Base-by-base conservation (phyloP, 2,113 vertebrate genomes). In the Semicossyphus pulcher region DNA sequence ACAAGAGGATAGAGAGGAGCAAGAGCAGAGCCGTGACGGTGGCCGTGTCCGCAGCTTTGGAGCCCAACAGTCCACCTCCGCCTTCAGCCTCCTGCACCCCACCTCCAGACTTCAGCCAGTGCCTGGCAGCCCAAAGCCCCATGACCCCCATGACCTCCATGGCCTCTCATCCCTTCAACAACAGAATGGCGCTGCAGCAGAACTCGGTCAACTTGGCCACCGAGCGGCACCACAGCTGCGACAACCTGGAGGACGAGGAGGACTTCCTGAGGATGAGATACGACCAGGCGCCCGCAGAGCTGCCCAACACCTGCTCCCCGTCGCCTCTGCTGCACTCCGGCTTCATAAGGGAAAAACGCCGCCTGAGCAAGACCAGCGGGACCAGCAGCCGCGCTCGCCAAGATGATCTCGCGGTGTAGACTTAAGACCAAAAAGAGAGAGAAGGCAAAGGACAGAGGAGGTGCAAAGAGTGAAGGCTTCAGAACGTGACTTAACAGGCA, bases 81-180 rank as follows among this genome's bases (percentile, higher is more conserved):
- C 86, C 90, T 1, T 69, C 84, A 0, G 89, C 88, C 71, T 92
- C 90, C 80, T 95, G 95, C 89, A 97, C 95, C 0, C 96, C 96
- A 0, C 96, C 96, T 0, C 97, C 97, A 0, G 96, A 96, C 86
- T 99, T 99, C 70, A 95, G 81, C 66, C 96, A 97, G 71, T 98
- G 96, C 81, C 81, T 97, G 75, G 91, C 84, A 0, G 86, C 81
- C 1, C 74, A 78, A 0, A 52, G 23, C 44, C 60, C 81, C 74
- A 86, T 80, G 77, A 88, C 75, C 74, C 66, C 79, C 34, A 82
- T 87, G 82, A 66, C 72, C 80, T 93, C 53, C 84, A 87, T 3
- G 41, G 93, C 93, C 47, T 96, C 93, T 66, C 93, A 90, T 25
- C 95, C 96, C 44, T 98, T 98, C 91, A 96, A 90, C 90, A 94